Evolutionary conservation across 1,140 invertebrate species (phyloP).

Genomic region (Lycorma delicatula): DNA sequence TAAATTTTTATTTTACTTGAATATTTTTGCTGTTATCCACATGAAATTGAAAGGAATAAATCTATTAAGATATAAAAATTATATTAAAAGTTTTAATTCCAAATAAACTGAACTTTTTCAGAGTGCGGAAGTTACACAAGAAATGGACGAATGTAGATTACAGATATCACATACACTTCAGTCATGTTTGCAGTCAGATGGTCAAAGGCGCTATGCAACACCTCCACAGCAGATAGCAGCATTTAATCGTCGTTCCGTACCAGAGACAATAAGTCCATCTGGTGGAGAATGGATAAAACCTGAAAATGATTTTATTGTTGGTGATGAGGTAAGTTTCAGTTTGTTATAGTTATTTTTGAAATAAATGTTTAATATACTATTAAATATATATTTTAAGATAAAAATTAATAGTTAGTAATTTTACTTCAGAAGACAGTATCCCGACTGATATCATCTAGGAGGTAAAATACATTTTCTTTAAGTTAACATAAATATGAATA

Average conservation of each 20-base stretch:
- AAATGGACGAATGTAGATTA: slow-evolving; percentile 73
- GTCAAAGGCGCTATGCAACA: slow-evolving; percentile 68
- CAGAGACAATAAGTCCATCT: slow-evolving; percentile 48
- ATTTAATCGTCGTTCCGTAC: slow-evolving; percentile 65
- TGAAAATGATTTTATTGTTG: slow-evolving; percentile 51
- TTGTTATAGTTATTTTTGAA: background rate
- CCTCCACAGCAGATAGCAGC: slow-evolving; percentile 79
- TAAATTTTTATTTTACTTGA: background rate
- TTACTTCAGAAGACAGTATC: too few relatives aligned
- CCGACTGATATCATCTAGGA: too few relatives aligned
- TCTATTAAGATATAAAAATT: background rate
- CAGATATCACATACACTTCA: slow-evolving; percentile 75
- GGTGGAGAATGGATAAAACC: slow-evolving; percentile 51
- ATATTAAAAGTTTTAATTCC: background rate
- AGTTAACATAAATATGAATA: too few relatives aligned
- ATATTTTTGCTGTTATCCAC: background rate
- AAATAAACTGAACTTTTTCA: slow-evolving; percentile 26
- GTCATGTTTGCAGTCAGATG: slow-evolving; percentile 73
- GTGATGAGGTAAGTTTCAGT: slow-evolving; percentile 45
- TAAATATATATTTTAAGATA: too few relatives aligned
- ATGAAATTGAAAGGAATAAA: too few relatives aligned
- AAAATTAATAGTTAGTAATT: too few relatives aligned
- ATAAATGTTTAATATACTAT: background rate
- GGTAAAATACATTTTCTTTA: too few relatives aligned
- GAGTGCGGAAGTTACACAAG: slow-evolving; percentile 56